Percentiles rank a stretch among this genome's conserved stretches.
Evolutionary conservation across 2,888 invertebrate species (phyloP).

Genomic region (Eupithecia exiguata): DNA sequence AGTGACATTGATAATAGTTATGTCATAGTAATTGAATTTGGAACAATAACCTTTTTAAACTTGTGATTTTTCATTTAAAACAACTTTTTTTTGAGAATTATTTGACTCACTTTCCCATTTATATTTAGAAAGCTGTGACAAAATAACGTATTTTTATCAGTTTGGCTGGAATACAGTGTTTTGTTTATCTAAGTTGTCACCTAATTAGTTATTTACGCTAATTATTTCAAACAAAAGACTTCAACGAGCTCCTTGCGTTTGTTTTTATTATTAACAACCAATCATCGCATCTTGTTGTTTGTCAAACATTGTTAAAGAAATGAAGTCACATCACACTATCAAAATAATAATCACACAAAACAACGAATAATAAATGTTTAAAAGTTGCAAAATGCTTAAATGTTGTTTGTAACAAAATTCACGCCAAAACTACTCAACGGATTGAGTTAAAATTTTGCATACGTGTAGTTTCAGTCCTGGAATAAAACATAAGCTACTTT

Average conservation of each 20-base stretch:
- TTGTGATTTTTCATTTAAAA: background rate
- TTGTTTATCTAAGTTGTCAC: background rate
- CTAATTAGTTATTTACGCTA: conserved; percentile 11
- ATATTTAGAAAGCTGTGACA: background rate
- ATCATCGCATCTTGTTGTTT: background rate
- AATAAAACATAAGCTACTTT: no score
- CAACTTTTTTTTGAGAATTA: background rate
- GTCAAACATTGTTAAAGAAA: no score
- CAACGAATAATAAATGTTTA: no score
- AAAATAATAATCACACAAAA: no score
- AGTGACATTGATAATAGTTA: conserved; percentile 31
- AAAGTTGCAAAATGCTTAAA: no score
- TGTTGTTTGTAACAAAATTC: no score
- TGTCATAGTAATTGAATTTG: conserved; percentile 26
- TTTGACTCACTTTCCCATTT: background rate
- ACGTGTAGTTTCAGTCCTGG: no score
- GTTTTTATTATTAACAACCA: background rate
- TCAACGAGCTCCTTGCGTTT: conserved; percentile 18
- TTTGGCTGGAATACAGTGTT: background rate
- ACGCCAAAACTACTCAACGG: no score
- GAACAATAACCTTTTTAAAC: background rate
- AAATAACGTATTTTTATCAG: background rate
- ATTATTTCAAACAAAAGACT: conserved; percentile 21
- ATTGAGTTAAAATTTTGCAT: no score
- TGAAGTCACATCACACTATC: no score